Conservation (phyloP, 2,888 invertebrate genomes). For the Calliphora vomitoria region DNA sequence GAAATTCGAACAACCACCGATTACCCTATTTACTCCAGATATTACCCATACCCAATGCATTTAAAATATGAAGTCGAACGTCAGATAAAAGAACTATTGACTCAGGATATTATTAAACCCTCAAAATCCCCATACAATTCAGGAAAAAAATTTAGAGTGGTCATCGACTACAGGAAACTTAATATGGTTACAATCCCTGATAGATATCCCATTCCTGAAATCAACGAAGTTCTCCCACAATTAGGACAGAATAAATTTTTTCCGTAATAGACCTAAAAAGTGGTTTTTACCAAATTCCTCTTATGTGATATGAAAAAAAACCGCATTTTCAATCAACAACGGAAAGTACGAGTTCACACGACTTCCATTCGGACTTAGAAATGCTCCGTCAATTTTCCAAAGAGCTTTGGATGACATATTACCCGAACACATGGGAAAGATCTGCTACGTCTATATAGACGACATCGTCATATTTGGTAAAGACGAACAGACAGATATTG, state of each 20-base stretch:
- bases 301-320: slow-evolving; percentile 7
- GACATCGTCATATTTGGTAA: no score
- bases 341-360: slow-evolving; percentile 3
- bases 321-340: slow-evolving; percentile 27
- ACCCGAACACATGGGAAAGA: no score
- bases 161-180: slow-evolving; percentile 14
- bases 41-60: no score
- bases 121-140: no score
- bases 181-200: slow-evolving; percentile 5
- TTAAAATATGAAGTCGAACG: no score
- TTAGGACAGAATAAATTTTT: neutral
- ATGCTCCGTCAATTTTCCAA: neutral
- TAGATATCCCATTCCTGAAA: slow-evolving; percentile 40
- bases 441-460: no score
- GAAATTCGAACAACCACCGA: no score
- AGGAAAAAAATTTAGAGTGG: slow-evolving; percentile 6
- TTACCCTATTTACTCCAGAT: no score
- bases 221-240: slow-evolving; percentile 27
- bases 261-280: slow-evolving; percentile 39
- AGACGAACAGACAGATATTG: no score
- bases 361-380: neutral
- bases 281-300: slow-evolving; percentile 29
- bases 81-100: no score
- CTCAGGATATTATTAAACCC: no score
- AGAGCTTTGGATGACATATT: neutral